Conservation (phyloP, 2,797 vertebrate species). For the Chloroceryle inda region DNA sequence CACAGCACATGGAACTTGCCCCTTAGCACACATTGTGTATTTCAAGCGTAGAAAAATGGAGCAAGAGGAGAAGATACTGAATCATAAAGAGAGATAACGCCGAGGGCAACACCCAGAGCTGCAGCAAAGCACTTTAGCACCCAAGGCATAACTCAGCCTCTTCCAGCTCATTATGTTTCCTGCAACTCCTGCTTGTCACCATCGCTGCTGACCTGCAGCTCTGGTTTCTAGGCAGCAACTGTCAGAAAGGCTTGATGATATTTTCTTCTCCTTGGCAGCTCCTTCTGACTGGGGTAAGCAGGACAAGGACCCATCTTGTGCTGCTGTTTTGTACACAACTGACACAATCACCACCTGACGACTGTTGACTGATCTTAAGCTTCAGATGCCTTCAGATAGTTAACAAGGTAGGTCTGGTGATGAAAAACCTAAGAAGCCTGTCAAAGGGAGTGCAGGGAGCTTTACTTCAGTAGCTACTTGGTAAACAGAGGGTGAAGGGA, state of each 20-base stretch:
- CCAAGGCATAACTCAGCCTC: background rate
- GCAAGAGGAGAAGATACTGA: background rate
- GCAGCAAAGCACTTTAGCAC: background rate
- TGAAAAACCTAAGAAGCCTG: background rate
- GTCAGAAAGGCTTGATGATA: background rate
- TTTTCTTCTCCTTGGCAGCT: background rate
- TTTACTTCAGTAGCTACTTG: background rate
- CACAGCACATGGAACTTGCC: background rate
- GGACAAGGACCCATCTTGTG: background rate
- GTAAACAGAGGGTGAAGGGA: background rate
- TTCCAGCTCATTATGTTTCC: background rate
- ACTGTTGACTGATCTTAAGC: background rate
- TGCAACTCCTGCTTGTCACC: background rate
- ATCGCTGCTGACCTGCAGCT: background rate
- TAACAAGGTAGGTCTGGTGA: background rate
- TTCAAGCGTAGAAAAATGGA: background rate
- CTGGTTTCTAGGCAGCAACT: background rate
- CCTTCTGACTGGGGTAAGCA: background rate
- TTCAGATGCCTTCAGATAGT: background rate
- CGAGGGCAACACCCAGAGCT: background rate
- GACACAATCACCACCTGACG: background rate
- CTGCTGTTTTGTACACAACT: background rate
- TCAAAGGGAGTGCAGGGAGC: background rate
- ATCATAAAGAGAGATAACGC: background rate
- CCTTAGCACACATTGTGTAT: background rate